Evolutionary conservation across 2,888 invertebrate species (phyloP).

Genomic region (Bellardia pandia): DNA sequence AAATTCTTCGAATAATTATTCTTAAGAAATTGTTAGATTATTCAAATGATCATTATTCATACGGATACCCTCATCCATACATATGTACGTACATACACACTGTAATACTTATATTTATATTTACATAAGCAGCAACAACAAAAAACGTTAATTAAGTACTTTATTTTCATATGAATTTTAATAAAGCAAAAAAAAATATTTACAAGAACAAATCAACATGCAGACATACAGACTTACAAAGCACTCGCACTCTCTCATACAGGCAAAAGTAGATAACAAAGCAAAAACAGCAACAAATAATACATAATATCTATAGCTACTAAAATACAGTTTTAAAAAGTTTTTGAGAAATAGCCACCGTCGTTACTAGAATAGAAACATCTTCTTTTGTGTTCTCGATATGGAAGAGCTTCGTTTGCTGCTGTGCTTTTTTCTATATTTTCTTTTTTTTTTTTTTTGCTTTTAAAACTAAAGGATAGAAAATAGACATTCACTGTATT

Average conservation of each 20-base stretch:
- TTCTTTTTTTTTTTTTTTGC: no score
- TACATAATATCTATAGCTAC: background rate
- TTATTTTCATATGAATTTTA: slow-evolving; percentile 64
- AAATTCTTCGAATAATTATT: no score
- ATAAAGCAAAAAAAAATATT: slow-evolving; percentile 30
- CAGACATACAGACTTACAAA: background rate
- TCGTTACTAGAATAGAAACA: slow-evolving; percentile 46
- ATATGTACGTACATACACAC: no score
- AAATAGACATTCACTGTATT: no score
- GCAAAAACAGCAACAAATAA: background rate
- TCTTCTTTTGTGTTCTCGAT: slow-evolving; percentile 24
- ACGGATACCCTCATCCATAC: background rate
- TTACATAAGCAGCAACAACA: slow-evolving; percentile 30
- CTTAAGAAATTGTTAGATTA: no score
- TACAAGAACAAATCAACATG: slow-evolving; percentile 16
- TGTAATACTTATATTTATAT: background rate
- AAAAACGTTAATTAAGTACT: slow-evolving; percentile 61
- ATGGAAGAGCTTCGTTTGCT: background rate
- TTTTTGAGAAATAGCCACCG: slow-evolving; percentile 46
- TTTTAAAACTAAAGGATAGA: no score
- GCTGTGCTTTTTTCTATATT: no score
- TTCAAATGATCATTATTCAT: background rate
- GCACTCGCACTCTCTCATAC: background rate
- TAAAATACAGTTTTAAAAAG: slow-evolving; percentile 38
- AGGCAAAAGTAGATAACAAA: slow-evolving; percentile 40